Base-by-base conservation (phyloP, 1,140 invertebrate genomes). In the Ceratoteleas bidentatus region DNA sequence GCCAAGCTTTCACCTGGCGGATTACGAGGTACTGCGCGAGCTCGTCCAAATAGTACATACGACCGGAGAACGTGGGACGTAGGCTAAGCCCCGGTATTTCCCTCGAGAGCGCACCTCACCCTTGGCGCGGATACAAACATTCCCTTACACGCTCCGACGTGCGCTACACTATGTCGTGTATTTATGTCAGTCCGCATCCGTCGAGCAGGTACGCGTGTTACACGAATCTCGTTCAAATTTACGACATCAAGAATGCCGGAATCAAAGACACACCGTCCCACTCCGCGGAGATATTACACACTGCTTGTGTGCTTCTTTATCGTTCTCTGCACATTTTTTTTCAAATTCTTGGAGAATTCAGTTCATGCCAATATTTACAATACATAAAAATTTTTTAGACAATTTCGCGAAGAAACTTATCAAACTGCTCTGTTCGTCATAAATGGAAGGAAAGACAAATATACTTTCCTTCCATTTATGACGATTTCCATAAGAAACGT, bases 71-170 rank as follows among this genome's bases (percentile, higher is more conserved):
- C 80, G 58, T 77, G 58, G 68, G 62, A 76, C 61, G 60, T 53
- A 64, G 65, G 62, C 70, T 84, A 76, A 85, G 79, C 69, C 47
- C 38, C 45, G 49, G 69, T 84, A 85, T 85, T 85, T 85, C 84
- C 84, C 81, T 45, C 38, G 78, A 64, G 83, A 79, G 68, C 45
- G 45, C 13, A 69, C 56, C 64, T 74, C 66, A 69, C 69, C 60
- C 65, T 66, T 54, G 40, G 56, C n/a, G 53, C 43, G 62, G 58
- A 77, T 69, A 77, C 65, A 60, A 56, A 53, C 64, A 65, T 64
- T 65, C 45, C 7, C 32, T 60, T 60, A 64, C 61, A 73, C 49
- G 9, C 14, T 60, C 53, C 57, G 36, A 65, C 45, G 24, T 69
- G 16, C 13, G 73, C 33, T 62, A 16, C 13, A 57, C 70, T 52